These are phyloP conservation scores for Seriola rivoliana DNA, from an alignment of 2,113 vertebrate genomes.

Conservation along the genomic window DNA sequence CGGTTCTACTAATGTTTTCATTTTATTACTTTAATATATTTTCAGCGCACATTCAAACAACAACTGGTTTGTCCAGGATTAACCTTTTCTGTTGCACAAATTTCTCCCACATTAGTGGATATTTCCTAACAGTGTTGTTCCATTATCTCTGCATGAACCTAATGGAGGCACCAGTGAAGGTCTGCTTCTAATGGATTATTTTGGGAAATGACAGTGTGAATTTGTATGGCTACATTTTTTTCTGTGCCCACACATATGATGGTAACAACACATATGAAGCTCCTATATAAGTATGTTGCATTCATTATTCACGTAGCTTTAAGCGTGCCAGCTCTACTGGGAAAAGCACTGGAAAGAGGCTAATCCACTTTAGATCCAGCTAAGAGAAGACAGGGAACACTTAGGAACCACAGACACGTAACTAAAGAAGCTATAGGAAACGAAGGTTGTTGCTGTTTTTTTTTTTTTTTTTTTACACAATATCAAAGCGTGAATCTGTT, in stretches of 20 bases:
- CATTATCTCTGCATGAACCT: slow-evolving; percentile 17
- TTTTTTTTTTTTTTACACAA: slow-evolving; percentile 14
- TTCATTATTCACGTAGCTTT: slow-evolving; percentile 71
- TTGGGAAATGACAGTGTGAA: slow-evolving; percentile 30
- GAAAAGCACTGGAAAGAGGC: slow-evolving; percentile 43
- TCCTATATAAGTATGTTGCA: slow-evolving; percentile 44
- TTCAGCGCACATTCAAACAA: neutral
- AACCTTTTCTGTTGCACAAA: neutral
- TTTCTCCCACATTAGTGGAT: neutral
- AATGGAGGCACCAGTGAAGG: slow-evolving; percentile 1
- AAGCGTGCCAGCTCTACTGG: slow-evolving; percentile 46
- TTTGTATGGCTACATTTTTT: slow-evolving; percentile 16
- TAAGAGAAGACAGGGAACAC: slow-evolving; percentile 25
- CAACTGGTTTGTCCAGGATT: neutral
- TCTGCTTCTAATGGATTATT: slow-evolving; percentile 12
- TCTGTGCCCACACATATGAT: neutral
- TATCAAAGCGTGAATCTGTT: slow-evolving; percentile 22
- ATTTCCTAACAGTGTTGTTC: neutral
- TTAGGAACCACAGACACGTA: slow-evolving; percentile 12
- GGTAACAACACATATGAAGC: slow-evolving; percentile 21
- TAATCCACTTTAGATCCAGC: slow-evolving; percentile 33
- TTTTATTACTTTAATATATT: neutral
- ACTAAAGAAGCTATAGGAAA: slow-evolving; percentile 12
- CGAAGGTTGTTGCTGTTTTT: neutral
- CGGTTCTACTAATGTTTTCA: neutral